phyloP scores from a whole-genome alignment of 2,888 invertebrate genomes.

The Lamellibrachia satsuma region DNA sequence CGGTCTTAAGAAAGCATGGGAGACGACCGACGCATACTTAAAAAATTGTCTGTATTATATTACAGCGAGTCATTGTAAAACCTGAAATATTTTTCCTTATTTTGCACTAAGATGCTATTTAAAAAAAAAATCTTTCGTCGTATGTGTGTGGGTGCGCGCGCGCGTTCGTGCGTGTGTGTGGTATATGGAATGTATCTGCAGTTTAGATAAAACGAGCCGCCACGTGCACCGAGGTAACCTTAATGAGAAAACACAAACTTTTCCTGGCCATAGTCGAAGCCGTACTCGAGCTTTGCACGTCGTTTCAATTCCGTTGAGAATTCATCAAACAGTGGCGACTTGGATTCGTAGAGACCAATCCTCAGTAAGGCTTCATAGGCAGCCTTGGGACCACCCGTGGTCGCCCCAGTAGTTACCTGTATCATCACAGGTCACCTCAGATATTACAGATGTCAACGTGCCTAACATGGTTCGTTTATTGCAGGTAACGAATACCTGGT shows the following conservation, averaged over 20 bases:
- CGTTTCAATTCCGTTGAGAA: constrained; percentile 77
- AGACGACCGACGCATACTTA: too few species aligned
- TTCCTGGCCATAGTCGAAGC: constrained; percentile 57
- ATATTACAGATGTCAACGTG: not conserved
- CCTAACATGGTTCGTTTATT: too few species aligned
- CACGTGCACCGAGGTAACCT: not conserved
- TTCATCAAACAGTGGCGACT: constrained; percentile 78
- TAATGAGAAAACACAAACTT: constrained; percentile 43
- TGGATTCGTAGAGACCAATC: constrained; percentile 78
- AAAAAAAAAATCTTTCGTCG: too few species aligned
- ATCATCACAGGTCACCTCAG: not conserved
- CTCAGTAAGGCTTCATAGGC: constrained; percentile 89
- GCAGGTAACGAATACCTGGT: too few species aligned
- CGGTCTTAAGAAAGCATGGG: too few species aligned
- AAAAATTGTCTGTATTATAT: too few species aligned
- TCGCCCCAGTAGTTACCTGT: constrained; percentile 39
- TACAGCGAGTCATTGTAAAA: too few species aligned
- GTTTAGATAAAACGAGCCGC: not conserved
- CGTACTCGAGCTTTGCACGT: constrained; percentile 58
- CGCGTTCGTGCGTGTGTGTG: too few species aligned
- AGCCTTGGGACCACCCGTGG: constrained; percentile 67
- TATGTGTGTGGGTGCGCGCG: too few species aligned
- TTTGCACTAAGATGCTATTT: too few species aligned
- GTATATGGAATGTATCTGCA: too few species aligned
- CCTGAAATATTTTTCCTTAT: too few species aligned